Percentiles rank a stretch among this genome's conserved stretches.
Conservation (phyloP, 2,797 vertebrate genomes). For the Cirrhinus molitorella region DNA sequence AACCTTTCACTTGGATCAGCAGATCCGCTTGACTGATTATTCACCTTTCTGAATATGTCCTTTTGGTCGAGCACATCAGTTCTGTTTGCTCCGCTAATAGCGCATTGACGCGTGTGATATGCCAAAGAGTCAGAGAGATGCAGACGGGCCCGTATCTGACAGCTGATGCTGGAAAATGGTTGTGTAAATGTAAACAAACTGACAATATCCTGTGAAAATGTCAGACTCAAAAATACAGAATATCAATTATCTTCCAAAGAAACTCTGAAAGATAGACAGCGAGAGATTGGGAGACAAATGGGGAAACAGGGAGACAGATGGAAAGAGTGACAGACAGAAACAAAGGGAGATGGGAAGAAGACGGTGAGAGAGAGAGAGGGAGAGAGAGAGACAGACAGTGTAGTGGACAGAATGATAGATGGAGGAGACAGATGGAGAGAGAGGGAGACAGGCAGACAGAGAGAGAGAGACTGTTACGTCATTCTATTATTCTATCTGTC, state of each 20-base stretch:
- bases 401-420: not conserved
- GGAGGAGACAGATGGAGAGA: not conserved
- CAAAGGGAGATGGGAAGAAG: not conserved
- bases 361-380: not conserved
- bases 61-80: constrained; percentile 13
- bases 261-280: not conserved
- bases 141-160: constrained; percentile 12
- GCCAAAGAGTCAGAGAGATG: not conserved
- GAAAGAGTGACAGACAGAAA: constrained; percentile 8
- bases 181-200: constrained; percentile 36
- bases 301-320: not conserved
- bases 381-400: not conserved
- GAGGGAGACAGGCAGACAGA: not conserved
- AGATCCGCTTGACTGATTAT: not conserved
- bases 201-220: constrained; percentile 30
- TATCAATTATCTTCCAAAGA: constrained; percentile 20
- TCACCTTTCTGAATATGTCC: not conserved
- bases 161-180: constrained; percentile 16
- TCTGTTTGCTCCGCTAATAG: constrained; percentile 13
- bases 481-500: not conserved
- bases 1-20: not conserved
- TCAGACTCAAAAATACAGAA: constrained; percentile 35
- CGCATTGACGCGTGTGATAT: not conserved
- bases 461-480: not conserved
- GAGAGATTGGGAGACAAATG: not conserved